Evolutionary conservation across 2,888 invertebrate species (phyloP), one percentile per base, ranked within the genome.

Genomic region (Tinea pellionella): DNA sequence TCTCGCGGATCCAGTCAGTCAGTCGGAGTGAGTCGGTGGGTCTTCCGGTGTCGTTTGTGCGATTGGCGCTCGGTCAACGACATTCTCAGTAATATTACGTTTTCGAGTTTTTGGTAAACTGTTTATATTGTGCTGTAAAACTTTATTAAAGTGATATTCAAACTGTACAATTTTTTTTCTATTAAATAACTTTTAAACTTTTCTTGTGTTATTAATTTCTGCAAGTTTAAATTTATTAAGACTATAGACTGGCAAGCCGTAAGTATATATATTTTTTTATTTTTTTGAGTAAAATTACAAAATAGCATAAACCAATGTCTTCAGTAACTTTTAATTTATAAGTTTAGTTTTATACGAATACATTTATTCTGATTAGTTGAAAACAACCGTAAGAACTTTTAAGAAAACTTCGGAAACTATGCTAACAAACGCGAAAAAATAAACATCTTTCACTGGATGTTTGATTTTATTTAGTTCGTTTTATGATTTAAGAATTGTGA

Each of bases 201-300:
- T 47, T 47, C 9, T 47, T 47, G 53, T 53, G 53, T 53, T 53
- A 53, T 8, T 53, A 53, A 53, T 53, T 53, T 53, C 24, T 6
- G 53, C 53, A 53, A 53, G 12, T 53, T 53, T n/a, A 3, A 24
- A 24, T 53, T 47, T 2, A 47, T 13, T 9, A 18, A 11, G 53
- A 47, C n/a, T 24, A 53, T 24, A 19, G 53, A 53, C 53, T 24
- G 53, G n/a, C 53, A 53, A 24, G 9, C 15, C 16, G 47, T 47
- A 47, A 47, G 47, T 47, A 2, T 18, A 4, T n/a, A 8, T 47
- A 4, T 13, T 42, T 18, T 16, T n/a, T 47, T 47, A 4, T 13
- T 42, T 2, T 42, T 42, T 24, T 24, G 2, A 24, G 24, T 24
- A 24, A 24, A 24, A 24, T 24, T 24, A 24, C 24, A 24, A 24